Percentiles rank a stretch among this genome's conserved stretches.
Conservation (phyloP, 2,888 invertebrate species). For the Ypsolopha scabrella region DNA sequence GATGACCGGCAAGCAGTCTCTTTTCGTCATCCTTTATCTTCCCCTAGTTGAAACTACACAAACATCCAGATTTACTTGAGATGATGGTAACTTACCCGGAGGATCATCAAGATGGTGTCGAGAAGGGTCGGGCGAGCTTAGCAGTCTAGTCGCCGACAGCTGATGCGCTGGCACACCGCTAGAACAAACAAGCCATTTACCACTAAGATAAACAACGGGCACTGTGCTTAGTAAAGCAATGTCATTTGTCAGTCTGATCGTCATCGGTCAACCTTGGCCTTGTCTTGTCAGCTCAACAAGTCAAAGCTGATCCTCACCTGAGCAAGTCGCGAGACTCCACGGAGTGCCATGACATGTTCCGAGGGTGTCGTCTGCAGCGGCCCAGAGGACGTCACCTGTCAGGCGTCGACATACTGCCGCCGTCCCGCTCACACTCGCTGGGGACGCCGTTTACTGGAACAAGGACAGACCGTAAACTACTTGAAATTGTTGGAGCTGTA, state of each 20-base stretch:
- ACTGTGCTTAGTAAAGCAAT: no score
- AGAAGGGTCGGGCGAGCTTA: conserved; percentile 86
- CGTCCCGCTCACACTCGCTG: conserved; percentile 39
- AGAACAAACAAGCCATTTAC: conserved; percentile 15
- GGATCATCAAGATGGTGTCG: conserved; percentile 79
- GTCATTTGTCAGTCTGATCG: no score
- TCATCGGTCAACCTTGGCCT: no score
- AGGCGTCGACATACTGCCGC: conserved; percentile 11
- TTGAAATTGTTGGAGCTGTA: no score
- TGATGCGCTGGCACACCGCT: conserved; percentile 85
- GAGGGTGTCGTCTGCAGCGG: conserved; percentile 54
- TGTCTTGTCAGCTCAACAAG: no score
- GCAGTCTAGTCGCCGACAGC: conserved; percentile 83
- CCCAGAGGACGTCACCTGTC: conserved; percentile 42
- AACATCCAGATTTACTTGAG: no score
- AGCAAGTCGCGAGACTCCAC: conserved; percentile 85
- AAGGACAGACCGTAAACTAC: conserved; percentile 9
- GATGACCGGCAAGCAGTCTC: no score
- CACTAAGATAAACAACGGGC: no score
- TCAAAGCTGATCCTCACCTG: conserved; percentile 61
- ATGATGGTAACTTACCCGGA: conserved; percentile 55
- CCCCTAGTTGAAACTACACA: no score
- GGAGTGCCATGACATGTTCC: conserved; percentile 88
- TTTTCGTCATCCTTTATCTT: no score
- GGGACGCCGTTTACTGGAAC: conserved; percentile 18